phyloP scores from a whole-genome alignment of 2,888 invertebrate genomes.

The Latrodectus elegans region DNA sequence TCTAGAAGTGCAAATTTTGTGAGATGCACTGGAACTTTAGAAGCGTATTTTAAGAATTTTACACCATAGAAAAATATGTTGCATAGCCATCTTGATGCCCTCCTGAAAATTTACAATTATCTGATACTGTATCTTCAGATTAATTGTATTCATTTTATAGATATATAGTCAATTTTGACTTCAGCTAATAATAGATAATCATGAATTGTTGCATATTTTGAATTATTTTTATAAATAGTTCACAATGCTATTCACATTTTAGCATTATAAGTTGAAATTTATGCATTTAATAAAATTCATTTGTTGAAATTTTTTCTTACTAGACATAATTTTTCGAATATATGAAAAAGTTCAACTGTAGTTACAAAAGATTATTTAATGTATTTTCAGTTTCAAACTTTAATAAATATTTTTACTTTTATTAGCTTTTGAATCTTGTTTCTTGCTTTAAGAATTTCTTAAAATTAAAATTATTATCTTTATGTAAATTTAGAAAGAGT shows the following conservation, averaged over 20 bases:
- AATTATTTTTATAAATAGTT: conserved; percentile 2
- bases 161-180: neutral
- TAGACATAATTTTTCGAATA: too few relatives aligned
- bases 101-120: neutral
- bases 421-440: too few relatives aligned
- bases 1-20: conserved; percentile 29
- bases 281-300: too few relatives aligned
- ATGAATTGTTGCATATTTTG: neutral
- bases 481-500: too few relatives aligned
- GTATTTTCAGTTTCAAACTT: too few relatives aligned
- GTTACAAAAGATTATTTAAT: too few relatives aligned
- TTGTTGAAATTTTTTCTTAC: too few relatives aligned
- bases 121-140: neutral
- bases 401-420: too few relatives aligned
- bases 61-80: conserved; percentile 8
- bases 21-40: neutral
- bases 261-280: neutral
- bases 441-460: too few relatives aligned
- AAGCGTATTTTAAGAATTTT: conserved; percentile 33
- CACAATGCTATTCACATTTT: neutral
- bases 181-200: neutral
- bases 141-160: conserved; percentile 1
- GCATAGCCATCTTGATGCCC: neutral
- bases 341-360: too few relatives aligned
- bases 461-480: too few relatives aligned